Evolutionary conservation across 2,797 vertebrate genomes (phyloP), one percentile per base, ranked within the genome.

Genomic region (Alca torda): DNA sequence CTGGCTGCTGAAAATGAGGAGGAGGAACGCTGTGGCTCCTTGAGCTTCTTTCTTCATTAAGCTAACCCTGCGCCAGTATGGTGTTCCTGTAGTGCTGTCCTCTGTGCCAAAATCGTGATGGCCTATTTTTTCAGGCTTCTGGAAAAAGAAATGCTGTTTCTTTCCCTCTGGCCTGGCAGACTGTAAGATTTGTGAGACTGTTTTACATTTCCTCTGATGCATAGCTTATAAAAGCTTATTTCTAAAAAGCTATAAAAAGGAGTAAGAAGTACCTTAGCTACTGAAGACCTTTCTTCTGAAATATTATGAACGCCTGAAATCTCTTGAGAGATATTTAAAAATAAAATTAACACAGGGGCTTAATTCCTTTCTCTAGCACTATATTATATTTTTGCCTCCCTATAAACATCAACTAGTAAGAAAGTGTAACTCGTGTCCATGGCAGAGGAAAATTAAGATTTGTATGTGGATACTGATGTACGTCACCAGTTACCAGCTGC

Each of bases 401-500:
- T 70, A 31, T 80, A 63, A 63, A 37, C 43, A 33, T 31, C 33
- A 65, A 3, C 37, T 51, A 33, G 25, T 84, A 45, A 45, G 50
- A 61, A 86, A 84, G n/a, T 63, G 28, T 25, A 41, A 64, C 41
- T 94, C 0, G 0, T 80, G 61, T 37, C 31, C 30, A 21, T 53
- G 20, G 48, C 33, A 87, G 86, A 77, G 81, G 69, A 64, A 96
- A 88, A 91, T 41, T 19, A 91, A 91, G 74, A 33, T 92, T 84
- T 95, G 16, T 89, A 10, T 80, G 17, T 79, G 83, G 59, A 79
- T 87, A 33, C 30, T 87, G 33, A 31, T 35, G 23, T 57, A 81
- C 53, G 72, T 84, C 83, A 35, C 41, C 9, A 54, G 50, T 82
- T 85, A 35, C 41, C 10, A 60, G 46, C 74, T 90, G 41, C 46